A percentile compares a stretch with the other conserved stretches of the same genome.
Evolutionary conservation across 2,888 invertebrate genomes (phyloP).

Genomic region (Chironomus riparius): DNA sequence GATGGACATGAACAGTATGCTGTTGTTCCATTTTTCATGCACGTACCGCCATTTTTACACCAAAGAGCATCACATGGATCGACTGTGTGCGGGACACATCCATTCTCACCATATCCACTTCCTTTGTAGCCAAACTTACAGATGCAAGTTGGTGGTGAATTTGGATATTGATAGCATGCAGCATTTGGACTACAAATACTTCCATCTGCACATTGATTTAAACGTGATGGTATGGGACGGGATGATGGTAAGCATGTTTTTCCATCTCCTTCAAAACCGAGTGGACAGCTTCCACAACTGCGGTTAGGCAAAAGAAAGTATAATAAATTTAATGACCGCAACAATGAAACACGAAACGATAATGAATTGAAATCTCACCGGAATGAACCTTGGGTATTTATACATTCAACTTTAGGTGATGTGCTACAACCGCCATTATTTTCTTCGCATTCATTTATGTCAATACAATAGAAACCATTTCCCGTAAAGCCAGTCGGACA

Average conservation of each 20-base stretch:
- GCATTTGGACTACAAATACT: slow-evolving; percentile 71
- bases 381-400: slow-evolving; percentile 46
- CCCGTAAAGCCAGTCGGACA: slow-evolving; percentile 62
- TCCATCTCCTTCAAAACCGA: slow-evolving; percentile 82
- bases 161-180: slow-evolving; percentile 60
- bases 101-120: slow-evolving; percentile 66
- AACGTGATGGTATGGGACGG: not conserved
- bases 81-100: slow-evolving; percentile 52
- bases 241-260: slow-evolving; percentile 48
- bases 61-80: slow-evolving; percentile 49
- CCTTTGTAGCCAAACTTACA: slow-evolving; percentile 74
- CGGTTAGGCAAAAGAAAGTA: slow-evolving; percentile 50
- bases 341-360: not conserved
- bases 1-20: slow-evolving; percentile 3
- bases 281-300: slow-evolving; percentile 78
- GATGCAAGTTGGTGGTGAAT: slow-evolving; percentile 57
- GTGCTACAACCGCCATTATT: slow-evolving; percentile 85
- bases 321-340: not conserved
- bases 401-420: slow-evolving; percentile 70
- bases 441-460: slow-evolving; percentile 78
- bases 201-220: slow-evolving; percentile 33
- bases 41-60: slow-evolving; percentile 42
- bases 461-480: slow-evolving; percentile 75
- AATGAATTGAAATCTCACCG: not conserved
- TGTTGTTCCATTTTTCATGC: slow-evolving; percentile 32